These are phyloP conservation scores for Strigamia transsilvanica DNA, from an alignment of 2,888 invertebrate species.

Conservation along the genomic window DNA sequence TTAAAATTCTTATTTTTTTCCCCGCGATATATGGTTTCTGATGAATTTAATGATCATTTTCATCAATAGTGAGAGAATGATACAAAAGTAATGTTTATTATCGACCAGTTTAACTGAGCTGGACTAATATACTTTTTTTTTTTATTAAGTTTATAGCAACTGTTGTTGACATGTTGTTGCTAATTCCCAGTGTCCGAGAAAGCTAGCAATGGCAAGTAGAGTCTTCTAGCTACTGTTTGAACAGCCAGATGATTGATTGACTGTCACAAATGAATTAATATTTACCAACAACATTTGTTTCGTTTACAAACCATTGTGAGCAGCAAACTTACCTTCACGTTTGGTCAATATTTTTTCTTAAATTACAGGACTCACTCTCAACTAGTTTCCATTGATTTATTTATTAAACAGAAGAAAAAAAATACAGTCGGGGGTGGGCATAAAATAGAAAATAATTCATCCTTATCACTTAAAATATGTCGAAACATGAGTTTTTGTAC, in stretches of 20 bases:
- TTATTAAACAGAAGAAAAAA: neutral
- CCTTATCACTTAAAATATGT: conserved; percentile 4
- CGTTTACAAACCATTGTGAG: conserved; percentile 42
- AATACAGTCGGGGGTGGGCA: neutral
- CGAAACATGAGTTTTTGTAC: neutral
- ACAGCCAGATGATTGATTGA: conserved; percentile 17
- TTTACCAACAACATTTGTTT: conserved; percentile 40
- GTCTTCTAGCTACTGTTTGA: conserved; percentile 28
- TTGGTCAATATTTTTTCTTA: conserved; percentile 26
- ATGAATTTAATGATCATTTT: conserved; percentile 44
- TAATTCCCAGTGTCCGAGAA: conserved; percentile 9
- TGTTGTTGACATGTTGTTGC: conserved; percentile 44
- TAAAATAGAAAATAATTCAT: conserved; percentile 5
- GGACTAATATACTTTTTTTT: conserved; percentile 27
- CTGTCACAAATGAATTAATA: conserved; percentile 42
- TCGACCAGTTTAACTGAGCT: conserved; percentile 37
- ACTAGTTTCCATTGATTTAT: conserved; percentile 18
- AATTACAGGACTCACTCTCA: conserved; percentile 5
- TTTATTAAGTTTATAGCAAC: conserved; percentile 29
- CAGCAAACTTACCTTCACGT: conserved; percentile 20
- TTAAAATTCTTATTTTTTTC: neutral
- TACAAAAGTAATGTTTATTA: conserved; percentile 44
- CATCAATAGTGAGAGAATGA: conserved; percentile 32
- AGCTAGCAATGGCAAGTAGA: neutral
- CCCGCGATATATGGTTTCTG: conserved; percentile 15